Conservation (phyloP, 2,113 vertebrate species). For the Leptobrachium leishanense region DNA sequence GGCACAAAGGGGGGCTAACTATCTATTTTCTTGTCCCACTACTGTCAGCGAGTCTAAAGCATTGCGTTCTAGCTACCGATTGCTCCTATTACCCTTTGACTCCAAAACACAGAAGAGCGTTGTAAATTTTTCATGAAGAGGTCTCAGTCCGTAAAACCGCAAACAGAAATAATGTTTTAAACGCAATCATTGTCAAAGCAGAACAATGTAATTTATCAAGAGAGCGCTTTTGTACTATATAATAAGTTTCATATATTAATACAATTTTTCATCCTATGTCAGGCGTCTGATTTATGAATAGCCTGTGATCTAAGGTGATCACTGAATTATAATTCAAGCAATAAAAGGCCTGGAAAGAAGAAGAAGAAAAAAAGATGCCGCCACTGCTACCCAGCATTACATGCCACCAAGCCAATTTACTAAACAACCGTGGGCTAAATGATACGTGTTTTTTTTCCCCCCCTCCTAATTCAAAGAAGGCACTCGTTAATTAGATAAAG, state of each 20-base stretch:
- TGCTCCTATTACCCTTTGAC: conserved; percentile 81
- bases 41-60: conserved; percentile 73
- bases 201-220: conserved; percentile 99
- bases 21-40: conserved; percentile 62
- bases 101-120: conserved; percentile 87
- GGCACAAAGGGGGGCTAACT: conserved; percentile 14
- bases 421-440: conserved; percentile 87
- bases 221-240: conserved; percentile 98
- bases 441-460: conserved; percentile 68
- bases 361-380: conserved; percentile 67
- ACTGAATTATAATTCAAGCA: conserved; percentile 99
- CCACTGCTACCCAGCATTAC: conserved; percentile 75
- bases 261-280: conserved; percentile 99
- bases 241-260: conserved; percentile 99
- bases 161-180: conserved; percentile 99
- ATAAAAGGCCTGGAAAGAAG: conserved; percentile 76
- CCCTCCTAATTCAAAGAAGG: conserved; percentile 79
- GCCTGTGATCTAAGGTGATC: conserved; percentile 98
- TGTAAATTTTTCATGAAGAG: conserved; percentile 96
- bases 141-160: conserved; percentile 84
- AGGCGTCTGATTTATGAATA: conserved; percentile 98
- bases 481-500: conserved; percentile 94
- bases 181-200: conserved; percentile 99
- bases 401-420: conserved; percentile 79
- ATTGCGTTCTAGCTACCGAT: conserved; percentile 76